Evolutionary conservation across 2,113 vertebrate genomes (phyloP).

Genomic region (Rhynchomys soricoides): DNA sequence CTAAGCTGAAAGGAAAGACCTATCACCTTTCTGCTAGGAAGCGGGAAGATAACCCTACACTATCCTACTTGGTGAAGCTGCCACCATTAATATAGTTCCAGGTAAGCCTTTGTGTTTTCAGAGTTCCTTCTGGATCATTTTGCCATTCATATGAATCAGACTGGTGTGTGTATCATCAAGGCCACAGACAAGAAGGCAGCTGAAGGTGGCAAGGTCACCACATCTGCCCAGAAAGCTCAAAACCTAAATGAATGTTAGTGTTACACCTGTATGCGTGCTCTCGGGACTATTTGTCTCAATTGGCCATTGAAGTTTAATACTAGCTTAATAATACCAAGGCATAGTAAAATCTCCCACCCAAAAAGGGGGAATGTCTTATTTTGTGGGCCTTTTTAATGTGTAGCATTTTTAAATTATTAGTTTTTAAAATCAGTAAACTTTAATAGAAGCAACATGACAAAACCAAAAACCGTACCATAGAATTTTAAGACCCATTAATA

Average conservation of each 20-base stretch:
- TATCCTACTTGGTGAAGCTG: background rate
- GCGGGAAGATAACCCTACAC: background rate
- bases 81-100: background rate
- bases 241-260: background rate
- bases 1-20: background rate
- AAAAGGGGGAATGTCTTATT: background rate
- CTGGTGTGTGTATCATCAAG: background rate
- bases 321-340: background rate
- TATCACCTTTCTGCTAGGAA: background rate
- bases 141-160: no score
- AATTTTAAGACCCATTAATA: background rate
- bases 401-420: background rate
- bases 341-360: background rate
- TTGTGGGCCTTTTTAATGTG: background rate
- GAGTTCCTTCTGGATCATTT: background rate
- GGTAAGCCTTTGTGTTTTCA: background rate
- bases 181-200: background rate
- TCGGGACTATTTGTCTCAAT: background rate
- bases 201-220: background rate
- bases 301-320: background rate
- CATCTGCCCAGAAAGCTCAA: background rate
- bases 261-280: background rate
- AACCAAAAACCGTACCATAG: background rate
- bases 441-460: background rate
- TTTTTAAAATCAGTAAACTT: background rate